A percentile compares a stretch with the other conserved stretches of the same genome.
Evolutionary conservation across 2,113 vertebrate species (phyloP).

Genomic region (Forbesichthys agassizii): DNA sequence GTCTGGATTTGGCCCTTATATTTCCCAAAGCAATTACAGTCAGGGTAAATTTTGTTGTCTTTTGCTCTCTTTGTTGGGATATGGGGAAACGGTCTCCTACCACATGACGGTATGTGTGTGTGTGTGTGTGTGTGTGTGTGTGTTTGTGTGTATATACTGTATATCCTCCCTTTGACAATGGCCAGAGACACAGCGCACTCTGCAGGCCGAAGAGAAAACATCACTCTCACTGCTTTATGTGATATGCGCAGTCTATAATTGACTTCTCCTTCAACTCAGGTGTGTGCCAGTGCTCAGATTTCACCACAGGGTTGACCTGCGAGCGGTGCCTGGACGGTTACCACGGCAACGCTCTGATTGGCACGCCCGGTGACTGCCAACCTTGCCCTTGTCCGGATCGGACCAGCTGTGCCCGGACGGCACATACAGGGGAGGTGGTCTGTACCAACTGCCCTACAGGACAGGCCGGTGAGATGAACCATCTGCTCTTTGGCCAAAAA

Average conservation of each 20-base stretch:
- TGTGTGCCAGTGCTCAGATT: conserved; percentile 82
- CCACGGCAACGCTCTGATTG: conserved; percentile 84
- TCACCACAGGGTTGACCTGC: conserved; percentile 84
- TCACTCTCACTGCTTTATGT: conserved; percentile 2
- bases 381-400: conserved; percentile 86
- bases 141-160: background rate
- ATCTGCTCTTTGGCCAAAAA: conserved; percentile 1
- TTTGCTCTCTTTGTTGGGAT: conserved; percentile 46
- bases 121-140: conserved; percentile 17
- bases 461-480: conserved; percentile 83
- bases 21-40: conserved; percentile 74
- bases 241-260: background rate
- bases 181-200: conserved; percentile 70
- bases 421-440: conserved; percentile 79
- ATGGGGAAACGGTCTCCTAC: conserved; percentile 27
- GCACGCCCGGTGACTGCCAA: conserved; percentile 78
- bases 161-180: conserved; percentile 11
- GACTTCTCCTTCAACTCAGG: conserved; percentile 73
- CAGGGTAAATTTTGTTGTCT: conserved; percentile 66
- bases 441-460: conserved; percentile 87
- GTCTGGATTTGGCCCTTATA: conserved; percentile 56
- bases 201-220: conserved; percentile 52
- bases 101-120: conserved; percentile 6
- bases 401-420: conserved; percentile 79
- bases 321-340: conserved; percentile 86